Conservation (phyloP, 2,888 invertebrate genomes). For the Dascillus cervinus region DNA sequence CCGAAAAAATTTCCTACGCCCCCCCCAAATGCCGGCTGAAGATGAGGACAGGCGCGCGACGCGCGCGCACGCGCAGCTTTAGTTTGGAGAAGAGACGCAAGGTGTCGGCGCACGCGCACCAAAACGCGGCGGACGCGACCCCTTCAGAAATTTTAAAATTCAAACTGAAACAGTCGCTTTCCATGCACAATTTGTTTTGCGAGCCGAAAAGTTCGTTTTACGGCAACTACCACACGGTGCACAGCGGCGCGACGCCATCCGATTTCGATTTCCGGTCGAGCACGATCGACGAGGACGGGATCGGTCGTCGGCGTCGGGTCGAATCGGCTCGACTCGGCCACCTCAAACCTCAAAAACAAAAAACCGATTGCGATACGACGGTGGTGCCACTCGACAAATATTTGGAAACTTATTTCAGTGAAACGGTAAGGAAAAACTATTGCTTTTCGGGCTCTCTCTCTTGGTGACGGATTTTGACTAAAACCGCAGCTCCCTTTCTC, state of each 20-base stretch:
- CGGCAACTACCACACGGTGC: slow-evolving; percentile 40
- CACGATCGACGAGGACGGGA: too few relatives aligned
- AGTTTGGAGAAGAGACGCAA: neutral
- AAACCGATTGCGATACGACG: too few relatives aligned
- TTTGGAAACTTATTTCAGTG: slow-evolving; percentile 40
- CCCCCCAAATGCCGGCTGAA: too few relatives aligned
- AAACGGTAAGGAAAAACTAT: too few relatives aligned
- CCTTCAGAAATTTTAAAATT: slow-evolving; percentile 28
- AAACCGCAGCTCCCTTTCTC: too few relatives aligned
- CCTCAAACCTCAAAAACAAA: slow-evolving; percentile 14
- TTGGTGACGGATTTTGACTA: too few relatives aligned
- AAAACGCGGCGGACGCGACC: slow-evolving; percentile 21
- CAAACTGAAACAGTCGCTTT: slow-evolving; percentile 40
- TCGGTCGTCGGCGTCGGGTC: slow-evolving; percentile 9
- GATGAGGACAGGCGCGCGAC: too few relatives aligned
- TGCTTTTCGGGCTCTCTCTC: too few relatives aligned
- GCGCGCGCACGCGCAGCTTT: neutral
- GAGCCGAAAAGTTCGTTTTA: slow-evolving; percentile 17
- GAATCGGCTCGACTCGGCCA: slow-evolving; percentile 7
- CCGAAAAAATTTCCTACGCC: neutral
- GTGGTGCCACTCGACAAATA: slow-evolving; percentile 39
- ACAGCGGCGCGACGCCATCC: slow-evolving; percentile 28
- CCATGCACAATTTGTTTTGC: slow-evolving; percentile 36
- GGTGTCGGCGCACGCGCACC: neutral
- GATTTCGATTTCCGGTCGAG: too few relatives aligned